Base-by-base conservation (phyloP, 2,888 invertebrate genomes). In the Cabera pusaria region DNA sequence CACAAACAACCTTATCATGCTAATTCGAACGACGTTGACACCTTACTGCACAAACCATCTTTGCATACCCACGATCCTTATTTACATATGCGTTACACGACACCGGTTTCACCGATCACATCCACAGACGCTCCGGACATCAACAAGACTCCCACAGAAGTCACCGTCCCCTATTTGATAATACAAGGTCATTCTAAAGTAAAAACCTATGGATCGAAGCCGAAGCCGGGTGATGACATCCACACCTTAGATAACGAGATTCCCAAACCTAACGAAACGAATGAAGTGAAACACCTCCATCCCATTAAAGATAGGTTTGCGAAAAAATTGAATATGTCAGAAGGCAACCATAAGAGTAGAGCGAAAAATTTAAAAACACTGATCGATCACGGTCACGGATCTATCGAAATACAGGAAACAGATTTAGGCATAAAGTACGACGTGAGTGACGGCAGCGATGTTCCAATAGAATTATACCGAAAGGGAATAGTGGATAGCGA, bases 121-220 rank as follows among this genome's bases (percentile, higher is more conserved):
- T 91, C 92, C 8, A 91, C 91, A 0, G 50, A 59, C 5, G 40
- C 51, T 26, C 34, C 51, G 17, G 66, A 77, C 44, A 66, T 67
- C 32, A 32, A 41, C n/a, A 72, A 67, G 46, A 49, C 68, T 19
- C 66, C 77, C 9, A 75, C 76, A 3, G 82, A 80, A 58, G 90
- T 91, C 49, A 78, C 85, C 1, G 90, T 92, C 32, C 93, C 94
- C 0, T 95, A 95, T 63, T 84, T 95, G 10, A 95, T 96, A 12
- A 95, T 95, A 55, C 95, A 96, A 73, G 95, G 95, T 0, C 95
- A 96, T 70, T 95, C 95, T 0, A 95, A 95, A 81, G 95, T 96
- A 0, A 95, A 95, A 81, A 95, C 94, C 0, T 96, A 96, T 62
- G 93, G 95, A 6, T 93, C 94, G 0, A 90, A 90, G 45, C 90